Evolutionary conservation across 2,888 invertebrate species (phyloP).

Genomic region (Leptura quadrifasciata): DNA sequence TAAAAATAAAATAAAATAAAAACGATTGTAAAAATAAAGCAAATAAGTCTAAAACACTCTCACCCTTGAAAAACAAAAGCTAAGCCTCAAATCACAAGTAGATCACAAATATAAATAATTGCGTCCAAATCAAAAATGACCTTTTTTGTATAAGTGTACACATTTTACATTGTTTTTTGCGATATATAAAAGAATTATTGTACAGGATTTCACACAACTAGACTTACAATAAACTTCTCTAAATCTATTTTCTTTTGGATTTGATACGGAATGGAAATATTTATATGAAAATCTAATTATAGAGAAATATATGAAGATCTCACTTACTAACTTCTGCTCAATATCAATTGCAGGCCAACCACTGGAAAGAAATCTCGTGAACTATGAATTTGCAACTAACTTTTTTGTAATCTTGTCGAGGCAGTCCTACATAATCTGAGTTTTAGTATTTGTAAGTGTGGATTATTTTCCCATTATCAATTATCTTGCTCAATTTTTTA

Average conservation of each 20-base stretch:
- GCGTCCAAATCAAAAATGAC: slow-evolving; percentile 47
- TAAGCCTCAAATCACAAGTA: slow-evolving; percentile 55
- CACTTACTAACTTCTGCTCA: no score
- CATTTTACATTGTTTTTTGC: slow-evolving; percentile 1
- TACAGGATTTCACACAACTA: not conserved
- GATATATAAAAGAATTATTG: not conserved
- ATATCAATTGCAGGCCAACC: no score
- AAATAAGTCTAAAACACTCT: slow-evolving; percentile 29
- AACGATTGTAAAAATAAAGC: slow-evolving; percentile 36
- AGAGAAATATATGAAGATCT: no score
- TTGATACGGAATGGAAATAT: not conserved
- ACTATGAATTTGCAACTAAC: no score
- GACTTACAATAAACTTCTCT: not conserved
- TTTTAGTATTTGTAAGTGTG: no score
- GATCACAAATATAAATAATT: slow-evolving; percentile 53
- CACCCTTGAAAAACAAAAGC: slow-evolving; percentile 42
- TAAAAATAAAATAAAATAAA: slow-evolving; percentile 16
- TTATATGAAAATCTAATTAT: not conserved
- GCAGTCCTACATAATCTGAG: no score
- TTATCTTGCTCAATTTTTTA: no score
- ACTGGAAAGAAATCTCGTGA: no score
- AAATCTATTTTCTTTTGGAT: not conserved
- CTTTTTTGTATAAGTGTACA: slow-evolving; percentile 5
- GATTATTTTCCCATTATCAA: no score
- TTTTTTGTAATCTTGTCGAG: no score